Conservation (phyloP, 2,888 invertebrate species). For the Abscondita cerata region DNA sequence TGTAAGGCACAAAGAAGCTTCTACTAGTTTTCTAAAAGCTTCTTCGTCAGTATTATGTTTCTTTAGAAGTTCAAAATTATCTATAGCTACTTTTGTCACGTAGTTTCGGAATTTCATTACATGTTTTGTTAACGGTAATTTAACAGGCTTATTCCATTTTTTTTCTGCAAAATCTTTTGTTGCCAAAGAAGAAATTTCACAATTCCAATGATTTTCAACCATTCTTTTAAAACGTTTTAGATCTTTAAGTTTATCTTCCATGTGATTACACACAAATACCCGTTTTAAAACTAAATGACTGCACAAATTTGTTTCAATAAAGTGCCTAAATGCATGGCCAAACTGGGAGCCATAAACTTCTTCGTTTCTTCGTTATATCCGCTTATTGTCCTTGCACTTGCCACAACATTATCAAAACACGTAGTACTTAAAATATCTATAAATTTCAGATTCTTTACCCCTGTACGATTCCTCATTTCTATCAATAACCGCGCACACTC, state of each 20-base stretch:
- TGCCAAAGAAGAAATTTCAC: slow-evolving; percentile 23
- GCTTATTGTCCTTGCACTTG: slow-evolving; percentile 6
- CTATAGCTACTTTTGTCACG: slow-evolving; percentile 4
- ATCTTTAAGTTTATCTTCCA: slow-evolving; percentile 17
- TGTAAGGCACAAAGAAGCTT: slow-evolving; percentile 22
- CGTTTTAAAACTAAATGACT: slow-evolving; percentile 8
- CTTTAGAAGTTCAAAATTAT: slow-evolving; percentile 10
- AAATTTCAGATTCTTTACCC: no score
- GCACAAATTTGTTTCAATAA: slow-evolving; percentile 14
- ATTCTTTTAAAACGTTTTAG: slow-evolving; percentile 23
- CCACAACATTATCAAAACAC: slow-evolving; percentile 6
- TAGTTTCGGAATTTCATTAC: slow-evolving; percentile 27
- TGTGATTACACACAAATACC: slow-evolving; percentile 8
- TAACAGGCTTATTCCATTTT: slow-evolving; percentile 24
- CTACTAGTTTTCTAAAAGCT: slow-evolving; percentile 14
- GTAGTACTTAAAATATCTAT: slow-evolving; percentile 4
- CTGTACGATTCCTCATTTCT: no score
- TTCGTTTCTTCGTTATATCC: slow-evolving; percentile 17
- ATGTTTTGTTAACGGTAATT: slow-evolving; percentile 24
- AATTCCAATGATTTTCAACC: slow-evolving; percentile 20
- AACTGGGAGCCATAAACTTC: slow-evolving; percentile 14
- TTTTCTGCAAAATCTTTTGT: slow-evolving; percentile 29
- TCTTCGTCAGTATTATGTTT: slow-evolving; percentile 8
- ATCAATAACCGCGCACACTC: slow-evolving; percentile 11
- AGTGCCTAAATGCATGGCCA: slow-evolving; percentile 21